These are phyloP conservation scores for Ornithoptera priamus DNA, from an alignment of 2,888 invertebrate genomes.

Conservation along the genomic window DNA sequence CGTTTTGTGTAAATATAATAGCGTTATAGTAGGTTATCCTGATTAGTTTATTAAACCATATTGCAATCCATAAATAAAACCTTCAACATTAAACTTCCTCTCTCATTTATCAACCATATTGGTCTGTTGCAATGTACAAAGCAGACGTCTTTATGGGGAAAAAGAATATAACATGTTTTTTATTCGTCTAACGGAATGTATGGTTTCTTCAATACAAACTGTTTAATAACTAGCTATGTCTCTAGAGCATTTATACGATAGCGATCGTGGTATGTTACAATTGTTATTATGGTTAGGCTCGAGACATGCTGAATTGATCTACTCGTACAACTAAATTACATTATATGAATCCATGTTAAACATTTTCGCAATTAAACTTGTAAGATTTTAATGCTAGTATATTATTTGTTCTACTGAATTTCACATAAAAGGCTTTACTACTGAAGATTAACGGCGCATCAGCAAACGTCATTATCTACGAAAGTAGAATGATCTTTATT, in stretches of 20 bases:
- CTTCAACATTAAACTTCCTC: conserved; percentile 12
- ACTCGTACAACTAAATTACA: too few species aligned
- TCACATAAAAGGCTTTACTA: too few species aligned
- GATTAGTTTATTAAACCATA: neutral
- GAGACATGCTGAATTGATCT: too few species aligned
- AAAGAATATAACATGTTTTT: conserved; percentile 23
- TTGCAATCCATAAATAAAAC: conserved; percentile 32
- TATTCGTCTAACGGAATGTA: conserved; percentile 21
- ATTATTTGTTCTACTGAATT: too few species aligned
- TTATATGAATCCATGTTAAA: too few species aligned
- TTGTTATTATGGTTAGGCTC: neutral
- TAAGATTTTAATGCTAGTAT: too few species aligned
- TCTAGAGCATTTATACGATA: neutral
- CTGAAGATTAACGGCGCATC: too few species aligned
- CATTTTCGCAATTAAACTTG: too few species aligned
- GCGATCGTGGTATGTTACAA: neutral
- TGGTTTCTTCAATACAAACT: conserved; percentile 10
- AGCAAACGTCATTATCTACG: too few species aligned
- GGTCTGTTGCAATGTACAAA: conserved; percentile 12
- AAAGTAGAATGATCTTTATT: too few species aligned
- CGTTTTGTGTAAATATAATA: too few species aligned
- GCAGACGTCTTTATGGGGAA: conserved; percentile 8
- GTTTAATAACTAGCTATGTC: conserved; percentile 20
- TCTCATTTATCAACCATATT: conserved; percentile 23
- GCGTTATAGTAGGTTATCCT: neutral